Evolutionary conservation across 2,888 invertebrate genomes (phyloP), one percentile per base, ranked within the genome.

Genomic region (Aphidius colemani): DNA sequence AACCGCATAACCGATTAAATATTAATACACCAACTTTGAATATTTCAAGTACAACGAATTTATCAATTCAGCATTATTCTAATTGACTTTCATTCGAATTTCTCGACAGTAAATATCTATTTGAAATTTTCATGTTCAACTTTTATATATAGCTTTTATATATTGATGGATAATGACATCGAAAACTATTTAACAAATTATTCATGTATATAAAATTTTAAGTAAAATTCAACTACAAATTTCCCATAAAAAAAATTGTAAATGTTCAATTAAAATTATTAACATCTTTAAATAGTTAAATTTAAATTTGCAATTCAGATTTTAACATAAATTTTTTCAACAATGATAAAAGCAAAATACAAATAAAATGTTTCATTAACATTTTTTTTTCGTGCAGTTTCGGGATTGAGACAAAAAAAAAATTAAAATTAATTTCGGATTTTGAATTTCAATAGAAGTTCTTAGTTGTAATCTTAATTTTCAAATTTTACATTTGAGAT

Each of bases 1-100:
- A 58, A 63, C 43, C 44, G 13, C 43, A 58, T 48, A 63, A 66
- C 63, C 48, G 53, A 58, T 58, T 63, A 51, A 39, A 55, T 55
- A 43, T 11, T 41, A 46, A 49, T 61, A 48, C 13, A 46, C 39
- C 10, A 40, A 46, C 46, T 18, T n/a, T 46, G 13, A 18, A 18
- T 7, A 46, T 18, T 18, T 18, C 2, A 18, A 18, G 13, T 8
- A 48, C 2, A 43, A 18, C 7, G 6, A 41, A 49, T 48, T 30
- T 30, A 30, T 30, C 30, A 30, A 30, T 30, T 30, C 30, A 30
- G 30, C 30, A 30, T 30, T 5, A 30, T 30, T 30, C 5, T 41
- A 48, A 7, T 30, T 5, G 10, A 48, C 40, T 30, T 59, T 59
- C 11, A 59, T 39, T 49, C 10, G 40, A 48, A 59, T 48, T 49